Conservation (phyloP, 2,888 invertebrate genomes). For the Melinopterus prodromus region DNA sequence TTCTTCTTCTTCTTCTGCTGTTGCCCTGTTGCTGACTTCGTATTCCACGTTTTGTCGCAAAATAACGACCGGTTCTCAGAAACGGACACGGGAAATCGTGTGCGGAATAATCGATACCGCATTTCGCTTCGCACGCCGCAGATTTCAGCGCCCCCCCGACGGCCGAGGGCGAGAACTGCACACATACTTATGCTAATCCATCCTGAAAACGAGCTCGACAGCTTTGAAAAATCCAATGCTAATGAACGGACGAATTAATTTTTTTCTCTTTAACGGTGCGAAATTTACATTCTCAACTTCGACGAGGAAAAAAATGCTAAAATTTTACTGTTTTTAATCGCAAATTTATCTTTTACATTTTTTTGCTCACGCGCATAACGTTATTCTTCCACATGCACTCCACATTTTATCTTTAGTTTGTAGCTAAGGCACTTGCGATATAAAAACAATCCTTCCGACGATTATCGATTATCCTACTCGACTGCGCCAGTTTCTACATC, state of each 20-base stretch:
- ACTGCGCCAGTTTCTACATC: no score
- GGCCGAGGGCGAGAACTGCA: slow-evolving; percentile 19
- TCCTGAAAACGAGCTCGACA: slow-evolving; percentile 37
- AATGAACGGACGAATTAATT: slow-evolving; percentile 31
- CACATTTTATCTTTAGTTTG: no score
- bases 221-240: slow-evolving; percentile 44
- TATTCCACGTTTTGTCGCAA: slow-evolving; percentile 37
- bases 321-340: no score
- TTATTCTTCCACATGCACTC: no score
- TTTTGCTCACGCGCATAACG: no score
- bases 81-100: slow-evolving; percentile 43
- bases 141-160: slow-evolving; percentile 40
- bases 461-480: no score
- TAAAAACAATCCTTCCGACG: no score
- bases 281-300: not conserved
- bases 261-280: not conserved
- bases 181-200: slow-evolving; percentile 49
- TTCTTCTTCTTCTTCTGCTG: not conserved
- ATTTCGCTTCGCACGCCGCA: slow-evolving; percentile 38
- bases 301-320: no score
- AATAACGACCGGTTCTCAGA: slow-evolving; percentile 41
- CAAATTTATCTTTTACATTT: no score
- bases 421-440: no score
- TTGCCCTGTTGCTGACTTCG: not conserved
- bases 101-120: slow-evolving; percentile 48